Percentiles rank a stretch among this genome's conserved stretches.
Conservation (phyloP, 2,113 vertebrate species). For the Leptobrachium ailaonicum region DNA sequence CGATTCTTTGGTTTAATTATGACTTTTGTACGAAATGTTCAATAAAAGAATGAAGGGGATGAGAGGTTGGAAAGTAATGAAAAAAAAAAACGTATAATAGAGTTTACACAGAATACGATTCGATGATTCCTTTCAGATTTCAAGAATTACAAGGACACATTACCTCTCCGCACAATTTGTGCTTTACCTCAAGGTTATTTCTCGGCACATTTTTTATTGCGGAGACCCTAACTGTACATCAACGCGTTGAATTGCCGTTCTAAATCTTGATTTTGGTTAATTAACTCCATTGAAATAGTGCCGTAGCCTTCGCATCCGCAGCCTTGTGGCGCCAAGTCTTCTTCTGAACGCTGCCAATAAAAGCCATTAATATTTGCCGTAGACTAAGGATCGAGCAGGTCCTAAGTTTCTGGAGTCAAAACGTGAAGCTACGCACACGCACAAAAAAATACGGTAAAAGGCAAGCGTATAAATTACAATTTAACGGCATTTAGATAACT, state of each 20-base stretch:
- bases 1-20: not conserved
- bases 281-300: not conserved
- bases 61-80: too few species aligned
- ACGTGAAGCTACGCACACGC: not conserved
- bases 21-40: not conserved
- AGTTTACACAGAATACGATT: not conserved
- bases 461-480: constrained; percentile 4
- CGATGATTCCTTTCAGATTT: not conserved
- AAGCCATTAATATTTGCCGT: constrained; percentile 25
- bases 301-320: not conserved
- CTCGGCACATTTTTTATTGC: not conserved
- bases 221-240: not conserved
- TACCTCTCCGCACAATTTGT: not conserved
- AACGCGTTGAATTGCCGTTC: not conserved
- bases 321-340: constrained; percentile 2
- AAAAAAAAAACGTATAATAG: not conserved
- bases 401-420: not conserved
- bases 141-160: not conserved
- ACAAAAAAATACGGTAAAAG: not conserved
- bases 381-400: constrained; percentile 20
- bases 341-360: not conserved
- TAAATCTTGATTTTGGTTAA: not conserved
- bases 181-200: not conserved
- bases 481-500: constrained; percentile 6
- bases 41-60: not conserved